Conservation (phyloP, 2,113 vertebrate species). For the Chaetodon auriga region DNA sequence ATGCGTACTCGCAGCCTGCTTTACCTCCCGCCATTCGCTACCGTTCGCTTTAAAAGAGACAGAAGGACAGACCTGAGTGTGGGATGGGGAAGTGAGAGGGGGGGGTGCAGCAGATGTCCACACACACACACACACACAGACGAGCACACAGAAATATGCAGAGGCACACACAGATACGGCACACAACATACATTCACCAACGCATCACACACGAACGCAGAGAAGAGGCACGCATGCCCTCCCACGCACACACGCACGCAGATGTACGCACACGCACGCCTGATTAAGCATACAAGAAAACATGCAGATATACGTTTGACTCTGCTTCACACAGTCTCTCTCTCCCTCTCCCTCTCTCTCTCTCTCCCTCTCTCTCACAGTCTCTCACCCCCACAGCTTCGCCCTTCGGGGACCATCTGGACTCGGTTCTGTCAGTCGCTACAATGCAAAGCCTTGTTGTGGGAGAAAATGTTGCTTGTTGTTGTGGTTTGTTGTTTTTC, state of each 20-base stretch:
- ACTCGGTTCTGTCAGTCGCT: conserved; percentile 59
- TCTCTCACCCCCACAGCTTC: conserved; percentile 53
- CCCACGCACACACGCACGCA: conserved; percentile 5
- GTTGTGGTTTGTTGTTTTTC: conserved; percentile 2
- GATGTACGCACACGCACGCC: conserved; percentile 18
- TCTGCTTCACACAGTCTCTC: conserved; percentile 18
- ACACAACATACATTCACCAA: conserved; percentile 1
- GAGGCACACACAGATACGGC: conserved; percentile 1
- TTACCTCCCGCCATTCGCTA: conserved; percentile 41
- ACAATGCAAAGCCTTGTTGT: conserved; percentile 57
- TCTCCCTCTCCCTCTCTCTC: conserved; percentile 9
- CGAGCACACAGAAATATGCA: conserved; percentile 14
- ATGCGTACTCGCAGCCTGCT: not conserved
- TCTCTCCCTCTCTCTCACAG: not conserved
- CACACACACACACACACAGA: conserved; percentile 35
- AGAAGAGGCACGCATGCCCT: conserved; percentile 1
- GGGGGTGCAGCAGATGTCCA: conserved; percentile 66
- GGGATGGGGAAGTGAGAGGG: conserved; percentile 44
- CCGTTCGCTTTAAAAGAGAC: conserved; percentile 48
- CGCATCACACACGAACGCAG: conserved; percentile 13
- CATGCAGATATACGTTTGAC: conserved; percentile 28
- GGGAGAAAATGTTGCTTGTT: conserved; percentile 59
- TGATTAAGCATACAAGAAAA: conserved; percentile 40
- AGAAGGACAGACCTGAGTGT: conserved; percentile 63
- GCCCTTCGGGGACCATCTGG: conserved; percentile 77